Conservation (phyloP, 1,140 invertebrate genomes). For the Lutraria rhynchaena region DNA sequence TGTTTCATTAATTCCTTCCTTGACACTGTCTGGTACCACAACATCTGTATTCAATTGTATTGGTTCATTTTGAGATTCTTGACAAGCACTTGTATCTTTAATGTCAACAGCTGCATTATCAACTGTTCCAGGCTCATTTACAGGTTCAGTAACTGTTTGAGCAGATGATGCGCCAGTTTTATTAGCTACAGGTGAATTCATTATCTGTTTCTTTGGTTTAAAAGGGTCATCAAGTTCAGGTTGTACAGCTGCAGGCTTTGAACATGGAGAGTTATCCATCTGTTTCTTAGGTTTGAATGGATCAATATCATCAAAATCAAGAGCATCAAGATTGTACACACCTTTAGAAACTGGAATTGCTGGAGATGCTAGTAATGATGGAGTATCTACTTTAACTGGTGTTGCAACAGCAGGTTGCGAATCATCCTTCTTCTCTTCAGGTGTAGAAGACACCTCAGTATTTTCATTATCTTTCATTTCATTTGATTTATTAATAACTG, state of each 20-base stretch:
- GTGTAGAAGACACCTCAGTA: not conserved
- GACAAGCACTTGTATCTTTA: slow-evolving; percentile 13
- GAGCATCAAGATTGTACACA: slow-evolving; percentile 16
- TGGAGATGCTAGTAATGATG: not conserved
- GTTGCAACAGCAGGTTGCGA: not conserved
- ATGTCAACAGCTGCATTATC: not conserved
- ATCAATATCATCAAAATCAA: slow-evolving; percentile 51
- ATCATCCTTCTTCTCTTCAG: not conserved
- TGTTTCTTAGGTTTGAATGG: slow-evolving; percentile 45
- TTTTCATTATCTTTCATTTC: not conserved
- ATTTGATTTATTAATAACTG: too few species aligned
- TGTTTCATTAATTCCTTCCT: not conserved
- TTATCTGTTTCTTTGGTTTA: slow-evolving; percentile 47
- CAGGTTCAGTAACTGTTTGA: too few species aligned
- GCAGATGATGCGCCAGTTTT: too few species aligned
- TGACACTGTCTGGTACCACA: not conserved
- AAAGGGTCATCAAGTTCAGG: slow-evolving; percentile 22
- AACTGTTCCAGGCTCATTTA: not conserved
- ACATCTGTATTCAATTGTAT: not conserved
- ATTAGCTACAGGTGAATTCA: slow-evolving; percentile 20
- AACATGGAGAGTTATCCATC: slow-evolving; percentile 33
- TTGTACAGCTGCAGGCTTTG: not conserved
- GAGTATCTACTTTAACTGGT: not conserved
- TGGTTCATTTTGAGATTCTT: not conserved
- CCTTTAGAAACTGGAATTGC: slow-evolving; percentile 22